A percentile compares a stretch with the other conserved stretches of the same genome.
These are phyloP conservation scores for Campylomormyrus tamandua DNA, from an alignment of 2,113 vertebrate species.

Conservation along the genomic window DNA sequence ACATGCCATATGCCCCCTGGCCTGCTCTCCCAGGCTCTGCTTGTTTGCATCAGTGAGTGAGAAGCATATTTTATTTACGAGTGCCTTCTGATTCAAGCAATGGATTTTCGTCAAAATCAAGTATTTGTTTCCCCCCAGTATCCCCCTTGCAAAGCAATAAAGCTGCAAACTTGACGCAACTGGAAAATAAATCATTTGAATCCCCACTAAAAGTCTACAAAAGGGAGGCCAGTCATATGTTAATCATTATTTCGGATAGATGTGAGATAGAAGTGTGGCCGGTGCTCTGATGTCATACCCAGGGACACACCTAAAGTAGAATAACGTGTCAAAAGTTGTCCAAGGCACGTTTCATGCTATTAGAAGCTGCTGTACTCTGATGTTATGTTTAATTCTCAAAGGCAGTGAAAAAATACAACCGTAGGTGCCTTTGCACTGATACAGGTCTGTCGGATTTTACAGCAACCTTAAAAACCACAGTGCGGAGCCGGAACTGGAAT, in stretches of 20 bases:
- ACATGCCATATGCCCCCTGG: neutral
- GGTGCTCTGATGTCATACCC: neutral
- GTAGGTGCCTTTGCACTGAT: conserved; percentile 46
- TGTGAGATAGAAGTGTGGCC: neutral
- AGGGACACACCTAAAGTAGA: neutral
- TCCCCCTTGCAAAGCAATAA: conserved; percentile 6
- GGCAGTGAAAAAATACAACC: conserved; percentile 85
- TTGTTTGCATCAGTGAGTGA: conserved; percentile 13
- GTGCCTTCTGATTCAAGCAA: conserved; percentile 2
- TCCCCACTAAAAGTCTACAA: neutral
- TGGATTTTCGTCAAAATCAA: neutral
- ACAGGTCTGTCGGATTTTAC: conserved; percentile 85
- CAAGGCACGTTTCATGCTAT: neutral
- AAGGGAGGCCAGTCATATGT: neutral
- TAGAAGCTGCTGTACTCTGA: neutral
- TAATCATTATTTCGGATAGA: neutral
- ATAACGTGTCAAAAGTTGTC: neutral
- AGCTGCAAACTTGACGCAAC: neutral
- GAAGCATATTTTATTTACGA: conserved; percentile 11
- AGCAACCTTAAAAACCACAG: conserved; percentile 72
- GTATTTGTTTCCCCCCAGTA: conserved; percentile 13
- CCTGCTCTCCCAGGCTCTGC: neutral
- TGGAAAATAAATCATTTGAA: conserved; percentile 16
- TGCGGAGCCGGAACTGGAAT: neutral
- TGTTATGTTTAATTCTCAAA: neutral